Conservation (phyloP, 2,888 invertebrate genomes). For the Ophion obscuratus region DNA sequence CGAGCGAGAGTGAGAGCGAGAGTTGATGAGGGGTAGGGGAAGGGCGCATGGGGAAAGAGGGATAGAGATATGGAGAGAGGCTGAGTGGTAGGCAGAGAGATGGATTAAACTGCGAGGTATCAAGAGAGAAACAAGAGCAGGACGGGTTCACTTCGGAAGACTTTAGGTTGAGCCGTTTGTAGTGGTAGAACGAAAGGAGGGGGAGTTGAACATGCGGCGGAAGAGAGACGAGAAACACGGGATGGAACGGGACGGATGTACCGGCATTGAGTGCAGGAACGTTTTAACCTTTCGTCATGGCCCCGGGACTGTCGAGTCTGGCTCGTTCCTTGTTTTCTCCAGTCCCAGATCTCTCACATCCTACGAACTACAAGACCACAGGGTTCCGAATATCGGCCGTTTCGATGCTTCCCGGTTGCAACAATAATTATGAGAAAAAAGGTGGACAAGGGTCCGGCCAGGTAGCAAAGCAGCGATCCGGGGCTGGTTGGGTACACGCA, state of each 20-base stretch:
- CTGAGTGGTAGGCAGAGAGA: slow-evolving; percentile 19
- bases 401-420: neutral
- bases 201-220: slow-evolving; percentile 50
- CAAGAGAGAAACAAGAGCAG: slow-evolving; percentile 38
- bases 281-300: neutral
- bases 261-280: slow-evolving; percentile 52
- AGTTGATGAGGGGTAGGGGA: neutral
- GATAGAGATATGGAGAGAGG: slow-evolving; percentile 28
- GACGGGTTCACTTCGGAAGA: slow-evolving; percentile 44
- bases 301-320: neutral
- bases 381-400: neutral
- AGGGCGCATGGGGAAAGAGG: slow-evolving; percentile 31
- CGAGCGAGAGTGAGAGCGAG: too few species aligned
- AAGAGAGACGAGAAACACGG: slow-evolving; percentile 42
- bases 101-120: slow-evolving; percentile 21
- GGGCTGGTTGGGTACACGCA: neutral
- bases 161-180: slow-evolving; percentile 20
- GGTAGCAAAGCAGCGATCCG: too few species aligned
- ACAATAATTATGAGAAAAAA: neutral
- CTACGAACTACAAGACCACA: neutral
- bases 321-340: neutral
- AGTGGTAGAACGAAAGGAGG: slow-evolving; percentile 16
- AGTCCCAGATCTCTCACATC: neutral
- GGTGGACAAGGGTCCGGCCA: neutral
- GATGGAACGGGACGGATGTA: slow-evolving; percentile 48